These are phyloP conservation scores for Drosophila falleni DNA, from an alignment of 2,888 invertebrate genomes.

Conservation along the genomic window DNA sequence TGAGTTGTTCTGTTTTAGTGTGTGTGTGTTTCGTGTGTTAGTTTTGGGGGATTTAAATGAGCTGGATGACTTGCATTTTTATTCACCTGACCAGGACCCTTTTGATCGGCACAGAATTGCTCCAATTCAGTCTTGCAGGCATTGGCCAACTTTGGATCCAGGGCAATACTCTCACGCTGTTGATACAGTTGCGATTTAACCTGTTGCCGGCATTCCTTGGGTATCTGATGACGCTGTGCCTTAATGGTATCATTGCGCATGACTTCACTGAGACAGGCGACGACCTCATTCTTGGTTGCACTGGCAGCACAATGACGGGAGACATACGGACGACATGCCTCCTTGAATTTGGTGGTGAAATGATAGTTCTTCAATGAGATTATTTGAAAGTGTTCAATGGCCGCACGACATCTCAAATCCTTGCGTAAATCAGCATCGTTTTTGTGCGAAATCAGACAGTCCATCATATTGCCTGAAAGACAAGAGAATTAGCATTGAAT, in stretches of 20 bases:
- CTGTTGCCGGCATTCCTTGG: slow-evolving; percentile 96
- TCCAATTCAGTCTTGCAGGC: slow-evolving; percentile 93
- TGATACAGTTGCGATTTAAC: slow-evolving; percentile 96
- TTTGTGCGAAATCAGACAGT: slow-evolving; percentile 96
- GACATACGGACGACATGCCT: slow-evolving; percentile 95
- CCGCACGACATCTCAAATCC: slow-evolving; percentile 94
- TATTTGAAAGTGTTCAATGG: slow-evolving; percentile 98
- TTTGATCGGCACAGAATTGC: slow-evolving; percentile 89
- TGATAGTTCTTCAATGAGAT: slow-evolving; percentile 96
- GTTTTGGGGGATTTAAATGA: slow-evolving; percentile 49
- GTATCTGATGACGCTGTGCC: slow-evolving; percentile 91
- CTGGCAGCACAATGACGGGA: slow-evolving; percentile 89
- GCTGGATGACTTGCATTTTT: slow-evolving; percentile 74
- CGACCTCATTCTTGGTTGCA: slow-evolving; percentile 90
- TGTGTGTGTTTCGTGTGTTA: slow-evolving; percentile 10
- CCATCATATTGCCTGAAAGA: slow-evolving; percentile 92
- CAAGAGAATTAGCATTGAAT: not conserved
- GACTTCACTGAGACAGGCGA: slow-evolving; percentile 90
- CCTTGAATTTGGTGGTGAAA: slow-evolving; percentile 97
- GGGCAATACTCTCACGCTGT: slow-evolving; percentile 94
- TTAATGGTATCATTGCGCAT: slow-evolving; percentile 95
- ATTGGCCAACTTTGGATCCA: slow-evolving; percentile 93
- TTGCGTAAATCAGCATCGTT: slow-evolving; percentile 93
- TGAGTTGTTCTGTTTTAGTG: not conserved
- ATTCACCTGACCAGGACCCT: slow-evolving; percentile 88